A percentile compares a stretch with the other conserved stretches of the same genome.
Conservation (phyloP, 2,888 invertebrate species). For the Yponomeuta cagnagella region DNA sequence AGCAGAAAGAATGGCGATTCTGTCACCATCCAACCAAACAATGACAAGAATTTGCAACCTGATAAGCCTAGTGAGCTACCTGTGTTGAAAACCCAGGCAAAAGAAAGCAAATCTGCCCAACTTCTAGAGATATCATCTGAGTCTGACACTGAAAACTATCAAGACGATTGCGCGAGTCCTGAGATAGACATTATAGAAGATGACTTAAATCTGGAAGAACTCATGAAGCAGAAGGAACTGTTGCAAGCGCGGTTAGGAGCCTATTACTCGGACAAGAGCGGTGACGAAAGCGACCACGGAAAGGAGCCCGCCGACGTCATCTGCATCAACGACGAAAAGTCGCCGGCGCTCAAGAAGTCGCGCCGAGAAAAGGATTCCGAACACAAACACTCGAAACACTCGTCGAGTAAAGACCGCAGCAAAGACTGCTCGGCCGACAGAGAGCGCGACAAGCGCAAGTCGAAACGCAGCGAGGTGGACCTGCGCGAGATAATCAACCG, state of each 20-base stretch:
- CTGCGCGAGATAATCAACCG: conserved; percentile 56
- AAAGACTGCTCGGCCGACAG: conserved; percentile 34
- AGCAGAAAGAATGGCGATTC: conserved; percentile 45
- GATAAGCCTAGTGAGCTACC: neutral
- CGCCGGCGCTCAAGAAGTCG: conserved; percentile 59
- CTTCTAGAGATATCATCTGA: conserved; percentile 81
- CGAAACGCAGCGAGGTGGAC: conserved; percentile 55
- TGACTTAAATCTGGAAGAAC: conserved; percentile 89
- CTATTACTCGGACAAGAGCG: conserved; percentile 81
- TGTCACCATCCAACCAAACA: neutral
- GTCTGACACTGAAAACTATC: conserved; percentile 78
- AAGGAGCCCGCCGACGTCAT: conserved; percentile 57
- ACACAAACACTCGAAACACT: conserved; percentile 49
- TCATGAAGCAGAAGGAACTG: conserved; percentile 91
- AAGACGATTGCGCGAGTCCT: conserved; percentile 81
- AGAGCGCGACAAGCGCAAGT: conserved; percentile 37
- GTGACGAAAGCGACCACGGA: conserved; percentile 53
- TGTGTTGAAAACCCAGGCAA: neutral
- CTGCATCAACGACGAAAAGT: conserved; percentile 77
- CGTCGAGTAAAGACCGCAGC: conserved; percentile 46
- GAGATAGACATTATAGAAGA: conserved; percentile 87
- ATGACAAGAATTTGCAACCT: conserved; percentile 7
- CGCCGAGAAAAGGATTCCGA: conserved; percentile 48
- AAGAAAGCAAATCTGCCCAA: conserved; percentile 33
- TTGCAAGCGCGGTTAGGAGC: conserved; percentile 87